Evolutionary conservation across 2,888 invertebrate genomes (phyloP), one percentile per base, ranked within the genome.

Genomic region (Fissipunctia ypsillon): DNA sequence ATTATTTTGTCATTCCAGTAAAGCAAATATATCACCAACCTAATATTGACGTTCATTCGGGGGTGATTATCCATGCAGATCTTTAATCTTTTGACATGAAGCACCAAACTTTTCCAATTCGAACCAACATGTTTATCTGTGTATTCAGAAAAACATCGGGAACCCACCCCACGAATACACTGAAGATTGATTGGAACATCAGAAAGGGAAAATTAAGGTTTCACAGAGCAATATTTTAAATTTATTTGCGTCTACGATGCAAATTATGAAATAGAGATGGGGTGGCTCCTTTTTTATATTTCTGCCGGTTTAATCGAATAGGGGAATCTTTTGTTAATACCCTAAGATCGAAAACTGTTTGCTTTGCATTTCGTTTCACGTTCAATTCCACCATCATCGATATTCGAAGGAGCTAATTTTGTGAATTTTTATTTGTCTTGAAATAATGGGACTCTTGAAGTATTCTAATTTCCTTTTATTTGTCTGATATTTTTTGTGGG

Each of bases 191-290:
- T 94, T 90, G 90, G 88, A 89, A 89, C 91, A 91, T 90, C 92
- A 92, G 91, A 91, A 91, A 92, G 89, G 93, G 91, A 92, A 91
- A 94, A 93, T 94, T 95, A 94, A 93, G 93, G 93, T 89, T 94
- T 93, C 93, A 74, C 89, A 75, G 73, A 84, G 93, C 92, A 94
- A 95, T 95, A 95, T 95, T 95, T 95, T 93, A 95, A 95, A 95
- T 95, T 95, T 95, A 95, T 95, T 95, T 95, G 93, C 94, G 92
- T 94, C 94, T 93, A 91, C 94, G 91, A 95, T 95, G 95, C 95
- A 95, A 95, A 95, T 95, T 95, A 94, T 95, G 95, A 94, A 94
- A 95, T 94, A 94, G 94, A 95, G 94, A 92, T 91, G 90, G 94
- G 94, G 93, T 88, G 91, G 83, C 69, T 71, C 68, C 66, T 56